These are phyloP conservation scores for Cydia fagiglandana DNA, from an alignment of 1,140 invertebrate species.

Conservation along the genomic window DNA sequence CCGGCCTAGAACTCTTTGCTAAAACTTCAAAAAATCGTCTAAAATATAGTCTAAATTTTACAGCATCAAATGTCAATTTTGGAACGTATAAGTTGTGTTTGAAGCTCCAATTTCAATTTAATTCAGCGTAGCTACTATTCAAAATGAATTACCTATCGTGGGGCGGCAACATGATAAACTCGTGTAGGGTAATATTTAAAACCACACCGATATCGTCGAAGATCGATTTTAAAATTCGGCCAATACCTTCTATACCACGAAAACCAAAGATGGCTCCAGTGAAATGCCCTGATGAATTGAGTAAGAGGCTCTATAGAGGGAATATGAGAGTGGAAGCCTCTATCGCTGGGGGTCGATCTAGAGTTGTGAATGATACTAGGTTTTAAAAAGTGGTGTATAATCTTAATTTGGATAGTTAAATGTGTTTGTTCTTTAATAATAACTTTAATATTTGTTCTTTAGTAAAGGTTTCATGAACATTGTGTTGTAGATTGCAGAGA, in stretches of 20 bases:
- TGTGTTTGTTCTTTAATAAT: neutral
- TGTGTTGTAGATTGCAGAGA: too few relatives aligned
- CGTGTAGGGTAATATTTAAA: conserved; percentile 48
- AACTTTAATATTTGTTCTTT: too few relatives aligned
- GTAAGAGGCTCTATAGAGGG: conserved; percentile 43
- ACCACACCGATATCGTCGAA: conserved; percentile 44
- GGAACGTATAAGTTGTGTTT: neutral
- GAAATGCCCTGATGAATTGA: conserved; percentile 26
- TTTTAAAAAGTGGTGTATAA: neutral
- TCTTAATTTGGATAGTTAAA: neutral
- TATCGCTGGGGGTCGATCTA: neutral
- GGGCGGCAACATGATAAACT: conserved; percentile 48
- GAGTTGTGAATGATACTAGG: neutral
- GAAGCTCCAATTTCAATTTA: neutral
- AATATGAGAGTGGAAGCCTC: conserved; percentile 42
- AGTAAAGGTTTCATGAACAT: too few relatives aligned
- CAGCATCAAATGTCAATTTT: neutral
- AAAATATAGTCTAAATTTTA: too few relatives aligned
- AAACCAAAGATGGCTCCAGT: conserved; percentile 34
- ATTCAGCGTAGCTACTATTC: neutral
- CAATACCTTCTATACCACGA: conserved; percentile 35
- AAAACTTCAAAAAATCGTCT: too few relatives aligned
- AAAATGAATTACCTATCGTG: conserved; percentile 55
- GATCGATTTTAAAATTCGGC: conserved; percentile 35
- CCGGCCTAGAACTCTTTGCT: too few relatives aligned